These are phyloP conservation scores for Salpingus planirostris DNA, from an alignment of 2,888 invertebrate species.

Conservation along the genomic window DNA sequence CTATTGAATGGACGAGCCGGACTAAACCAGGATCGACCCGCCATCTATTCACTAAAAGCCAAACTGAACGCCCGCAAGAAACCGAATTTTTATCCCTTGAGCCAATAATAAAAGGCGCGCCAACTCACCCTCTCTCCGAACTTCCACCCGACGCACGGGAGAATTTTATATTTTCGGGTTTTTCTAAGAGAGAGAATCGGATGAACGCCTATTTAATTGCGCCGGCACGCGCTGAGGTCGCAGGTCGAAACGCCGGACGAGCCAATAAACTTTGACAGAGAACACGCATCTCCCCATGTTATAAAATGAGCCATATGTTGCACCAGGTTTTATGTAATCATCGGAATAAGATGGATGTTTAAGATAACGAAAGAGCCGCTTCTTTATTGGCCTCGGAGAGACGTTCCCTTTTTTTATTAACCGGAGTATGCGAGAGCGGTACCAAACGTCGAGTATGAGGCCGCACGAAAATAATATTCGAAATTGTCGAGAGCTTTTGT, in stretches of 20 bases:
- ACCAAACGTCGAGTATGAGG: no score
- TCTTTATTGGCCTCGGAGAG: conserved; percentile 23
- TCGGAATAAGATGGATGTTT: conserved; percentile 24
- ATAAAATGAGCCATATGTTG: conserved; percentile 24
- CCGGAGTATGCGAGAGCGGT: not conserved
- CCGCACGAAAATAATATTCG: no score
- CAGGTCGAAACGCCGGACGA: conserved; percentile 13
- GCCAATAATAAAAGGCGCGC: no score
- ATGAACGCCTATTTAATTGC: conserved; percentile 31
- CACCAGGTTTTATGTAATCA: conserved; percentile 25
- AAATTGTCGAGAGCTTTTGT: no score
- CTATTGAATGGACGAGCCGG: not conserved
- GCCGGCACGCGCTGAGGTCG: conserved; percentile 25
- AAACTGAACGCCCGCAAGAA: no score
- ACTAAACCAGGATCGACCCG: conserved; percentile 16
- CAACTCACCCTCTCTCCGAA: no score
- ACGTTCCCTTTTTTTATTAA: conserved; percentile 17
- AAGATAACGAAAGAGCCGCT: conserved; percentile 26
- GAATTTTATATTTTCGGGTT: no score
- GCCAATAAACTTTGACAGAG: conserved; percentile 21
- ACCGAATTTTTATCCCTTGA: no score
- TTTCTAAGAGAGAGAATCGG: no score
- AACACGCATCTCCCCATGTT: conserved; percentile 5
- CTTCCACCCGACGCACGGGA: no score
- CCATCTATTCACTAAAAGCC: conserved; percentile 33